Base-by-base conservation (phyloP, 2,888 invertebrate species). In the Dendrolimus houi region DNA sequence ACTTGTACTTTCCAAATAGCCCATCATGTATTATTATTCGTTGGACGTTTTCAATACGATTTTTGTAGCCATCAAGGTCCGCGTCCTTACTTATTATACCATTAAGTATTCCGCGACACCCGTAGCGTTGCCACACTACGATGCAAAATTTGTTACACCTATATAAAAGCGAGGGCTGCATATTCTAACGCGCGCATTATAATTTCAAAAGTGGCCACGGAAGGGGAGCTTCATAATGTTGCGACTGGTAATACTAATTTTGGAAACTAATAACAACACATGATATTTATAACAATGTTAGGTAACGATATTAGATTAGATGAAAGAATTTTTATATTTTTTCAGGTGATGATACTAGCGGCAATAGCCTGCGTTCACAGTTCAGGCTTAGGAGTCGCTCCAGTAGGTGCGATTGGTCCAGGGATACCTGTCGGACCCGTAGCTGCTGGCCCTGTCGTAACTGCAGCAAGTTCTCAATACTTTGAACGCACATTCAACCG, bases 381-480 rank as follows among this genome's bases (percentile, higher is more conserved):
- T 58, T 89, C 88, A 17, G 86, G 79, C 57, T 63, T 81, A 42
- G 67, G 62, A 52, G 57, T 66, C 1, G 57, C 63, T 2, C 63
- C 67, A 3, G 6, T 29, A 29, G 29, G 29, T 29, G 29, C 29
- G 29, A 29, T 29, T 29, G 29, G 29, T 29, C 29, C 29, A 29
- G 29, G 29, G 29, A 29, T 29, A 29, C 6, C 29, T 29, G 60
- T 64, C 17, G 57, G 67, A 58, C n/a, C 66, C 75, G 59, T 68
- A n/a, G 86, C 90, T 1, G 92, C 92, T 9, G 86, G 90, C 0
- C 92, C 92, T 9, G 89, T 93, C 52, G 93, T 94, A 7, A 93
- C 94, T 0, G 92, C 94, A 1, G 91, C 93, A 58, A 94, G 94
- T 74, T 94, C 93, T 54, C 94, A 95, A 75, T 93, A 93, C 61